Evolutionary conservation across 2,888 invertebrate species (phyloP).

Genomic region (Chironomus riparius): DNA sequence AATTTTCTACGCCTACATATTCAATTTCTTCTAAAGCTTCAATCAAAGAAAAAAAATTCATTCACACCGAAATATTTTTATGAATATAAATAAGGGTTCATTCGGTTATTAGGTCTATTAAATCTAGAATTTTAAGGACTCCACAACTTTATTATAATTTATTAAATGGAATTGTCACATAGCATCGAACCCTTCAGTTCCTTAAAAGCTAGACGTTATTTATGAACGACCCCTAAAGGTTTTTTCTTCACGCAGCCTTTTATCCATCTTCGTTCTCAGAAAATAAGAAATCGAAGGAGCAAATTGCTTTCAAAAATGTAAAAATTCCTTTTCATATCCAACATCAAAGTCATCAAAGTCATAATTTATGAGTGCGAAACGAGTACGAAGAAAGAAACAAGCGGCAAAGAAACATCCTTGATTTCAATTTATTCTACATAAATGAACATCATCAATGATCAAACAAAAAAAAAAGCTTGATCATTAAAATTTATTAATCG

Average conservation of each 20-base stretch:
- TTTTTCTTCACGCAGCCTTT: neutral
- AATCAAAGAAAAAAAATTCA: neutral
- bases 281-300: neutral
- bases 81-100: neutral
- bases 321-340: neutral
- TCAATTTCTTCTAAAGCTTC: no score
- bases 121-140: no score
- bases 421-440: constrained; percentile 10
- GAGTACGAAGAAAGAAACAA: neutral
- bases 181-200: no score
- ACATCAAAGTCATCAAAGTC: neutral
- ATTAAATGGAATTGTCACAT: no score
- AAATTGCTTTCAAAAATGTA: no score
- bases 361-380: neutral
- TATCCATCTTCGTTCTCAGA: neutral
- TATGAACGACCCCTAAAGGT: no score
- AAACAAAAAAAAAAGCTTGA: constrained; percentile 14
- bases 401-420: neutral
- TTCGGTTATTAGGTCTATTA: no score
- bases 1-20: no score
- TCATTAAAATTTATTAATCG: constrained; percentile 23
- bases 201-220: no score
- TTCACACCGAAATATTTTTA: neutral
- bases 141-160: no score
- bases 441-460: constrained; percentile 20